Evolutionary conservation across 2,888 invertebrate genomes (phyloP).

Genomic region (Imbricaverruca yamaguchii): DNA sequence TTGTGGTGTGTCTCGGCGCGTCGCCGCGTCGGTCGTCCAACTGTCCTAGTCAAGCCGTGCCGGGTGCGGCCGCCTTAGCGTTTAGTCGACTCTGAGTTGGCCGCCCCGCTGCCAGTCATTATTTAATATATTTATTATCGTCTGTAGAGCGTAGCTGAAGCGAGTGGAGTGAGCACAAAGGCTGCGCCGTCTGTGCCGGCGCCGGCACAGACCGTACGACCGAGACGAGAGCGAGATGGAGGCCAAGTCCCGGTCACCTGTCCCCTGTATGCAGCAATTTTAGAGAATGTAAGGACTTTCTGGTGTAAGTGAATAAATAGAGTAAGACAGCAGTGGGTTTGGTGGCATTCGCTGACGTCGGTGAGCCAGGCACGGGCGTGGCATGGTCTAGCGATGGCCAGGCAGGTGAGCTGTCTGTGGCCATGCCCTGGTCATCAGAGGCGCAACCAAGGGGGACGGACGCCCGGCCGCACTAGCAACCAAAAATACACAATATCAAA

Average conservation of each 20-base stretch:
- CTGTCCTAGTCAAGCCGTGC: neutral
- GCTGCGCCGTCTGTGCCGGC: neutral
- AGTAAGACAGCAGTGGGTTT: neutral
- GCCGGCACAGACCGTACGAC: too few relatives aligned
- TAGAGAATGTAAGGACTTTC: constrained; percentile 19
- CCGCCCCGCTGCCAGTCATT: constrained; percentile 9
- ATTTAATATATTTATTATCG: constrained; percentile 20
- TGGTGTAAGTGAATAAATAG: constrained; percentile 22
- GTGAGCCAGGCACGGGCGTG: too few relatives aligned
- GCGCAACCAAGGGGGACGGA: neutral
- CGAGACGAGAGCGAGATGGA: neutral
- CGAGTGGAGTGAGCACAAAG: constrained; percentile 5
- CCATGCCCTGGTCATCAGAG: neutral
- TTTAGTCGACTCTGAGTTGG: neutral
- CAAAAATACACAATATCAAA: too few relatives aligned
- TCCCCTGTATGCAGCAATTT: neutral
- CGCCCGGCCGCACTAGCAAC: too few relatives aligned
- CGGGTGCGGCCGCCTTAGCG: neutral
- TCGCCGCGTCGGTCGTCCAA: neutral
- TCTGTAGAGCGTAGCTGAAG: constrained; percentile 1
- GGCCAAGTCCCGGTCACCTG: neutral
- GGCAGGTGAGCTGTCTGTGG: too few relatives aligned
- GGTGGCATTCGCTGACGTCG: too few relatives aligned
- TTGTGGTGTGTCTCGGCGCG: neutral
- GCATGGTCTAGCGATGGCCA: too few relatives aligned